These are phyloP conservation scores for Anoplophora glabripennis DNA, from an alignment of 1,140 invertebrate genomes.

Conservation along the genomic window DNA sequence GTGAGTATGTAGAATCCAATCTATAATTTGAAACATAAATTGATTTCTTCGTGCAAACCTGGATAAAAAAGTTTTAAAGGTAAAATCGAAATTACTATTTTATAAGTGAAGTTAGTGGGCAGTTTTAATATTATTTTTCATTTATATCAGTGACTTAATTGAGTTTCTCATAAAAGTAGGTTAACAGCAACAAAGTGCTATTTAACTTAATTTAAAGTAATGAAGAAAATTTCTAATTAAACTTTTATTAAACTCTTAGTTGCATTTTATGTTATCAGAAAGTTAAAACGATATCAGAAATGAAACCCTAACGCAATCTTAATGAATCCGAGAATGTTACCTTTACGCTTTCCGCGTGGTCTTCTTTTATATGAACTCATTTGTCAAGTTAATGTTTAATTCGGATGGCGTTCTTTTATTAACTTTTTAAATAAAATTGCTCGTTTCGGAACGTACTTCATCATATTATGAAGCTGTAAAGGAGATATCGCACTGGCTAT, in stretches of 20 bases:
- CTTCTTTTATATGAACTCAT: constrained; percentile 34
- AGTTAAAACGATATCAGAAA: constrained; percentile 36
- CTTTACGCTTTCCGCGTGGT: constrained; percentile 25
- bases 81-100: too few relatives aligned
- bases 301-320: constrained; percentile 35
- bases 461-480: too few relatives aligned
- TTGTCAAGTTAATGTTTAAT: constrained; percentile 35
- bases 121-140: too few relatives aligned
- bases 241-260: constrained; percentile 45
- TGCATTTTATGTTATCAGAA: constrained; percentile 42
- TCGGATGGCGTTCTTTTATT: constrained; percentile 26
- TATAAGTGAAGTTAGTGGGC: too few relatives aligned
- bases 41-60: too few relatives aligned
- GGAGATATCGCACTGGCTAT: too few relatives aligned
- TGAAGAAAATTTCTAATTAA: constrained; percentile 45
- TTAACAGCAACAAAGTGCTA: constrained; percentile 26
- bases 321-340: constrained; percentile 35
- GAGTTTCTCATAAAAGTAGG: not conserved
- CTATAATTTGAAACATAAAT: too few relatives aligned
- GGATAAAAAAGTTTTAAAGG: too few relatives aligned
- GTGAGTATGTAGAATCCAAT: too few relatives aligned
- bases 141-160: too few relatives aligned
- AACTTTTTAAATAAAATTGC: constrained; percentile 8
- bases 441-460: too few relatives aligned
- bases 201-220: constrained; percentile 36